phyloP scores from a whole-genome alignment of 2,888 invertebrate species.

The Cheilosia vernalis region DNA sequence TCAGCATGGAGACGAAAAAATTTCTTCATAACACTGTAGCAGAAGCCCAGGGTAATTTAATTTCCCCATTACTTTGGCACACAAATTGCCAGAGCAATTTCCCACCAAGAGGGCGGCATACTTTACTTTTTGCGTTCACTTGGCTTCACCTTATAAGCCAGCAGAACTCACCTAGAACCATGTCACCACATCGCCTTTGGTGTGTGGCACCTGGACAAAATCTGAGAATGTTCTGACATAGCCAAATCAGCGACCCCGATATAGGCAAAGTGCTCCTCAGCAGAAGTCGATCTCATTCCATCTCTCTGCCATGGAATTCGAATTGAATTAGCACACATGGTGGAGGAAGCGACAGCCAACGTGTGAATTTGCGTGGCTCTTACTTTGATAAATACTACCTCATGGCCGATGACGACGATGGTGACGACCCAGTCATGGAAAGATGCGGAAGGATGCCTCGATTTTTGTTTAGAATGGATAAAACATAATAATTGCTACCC shows the following conservation, averaged over 20 bases:
- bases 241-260: not conserved
- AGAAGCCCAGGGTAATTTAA: constrained; percentile 58
- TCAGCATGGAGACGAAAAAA: constrained; percentile 19
- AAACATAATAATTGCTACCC: constrained; percentile 67
- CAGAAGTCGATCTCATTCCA: not conserved
- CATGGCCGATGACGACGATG: constrained; percentile 15
- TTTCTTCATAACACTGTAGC: not conserved
- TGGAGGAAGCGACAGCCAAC: constrained; percentile 4
- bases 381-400: constrained; percentile 31
- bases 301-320: constrained; percentile 19
- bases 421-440: constrained; percentile 17
- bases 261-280: not conserved
- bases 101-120: constrained; percentile 13
- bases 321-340: constrained; percentile 67
- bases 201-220: constrained; percentile 33
- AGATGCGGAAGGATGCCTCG: constrained; percentile 19
- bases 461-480: constrained; percentile 61
- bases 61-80: constrained; percentile 69
- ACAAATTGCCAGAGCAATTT: constrained; percentile 67
- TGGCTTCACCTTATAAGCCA: constrained; percentile 11
- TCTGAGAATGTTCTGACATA: constrained; percentile 40
- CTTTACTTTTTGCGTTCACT: constrained; percentile 1
- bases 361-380: constrained; percentile 49
- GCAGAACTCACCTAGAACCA: not conserved
- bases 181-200: not conserved